phyloP scores from a whole-genome alignment of 2,888 invertebrate genomes.

The Noctua comes region DNA sequence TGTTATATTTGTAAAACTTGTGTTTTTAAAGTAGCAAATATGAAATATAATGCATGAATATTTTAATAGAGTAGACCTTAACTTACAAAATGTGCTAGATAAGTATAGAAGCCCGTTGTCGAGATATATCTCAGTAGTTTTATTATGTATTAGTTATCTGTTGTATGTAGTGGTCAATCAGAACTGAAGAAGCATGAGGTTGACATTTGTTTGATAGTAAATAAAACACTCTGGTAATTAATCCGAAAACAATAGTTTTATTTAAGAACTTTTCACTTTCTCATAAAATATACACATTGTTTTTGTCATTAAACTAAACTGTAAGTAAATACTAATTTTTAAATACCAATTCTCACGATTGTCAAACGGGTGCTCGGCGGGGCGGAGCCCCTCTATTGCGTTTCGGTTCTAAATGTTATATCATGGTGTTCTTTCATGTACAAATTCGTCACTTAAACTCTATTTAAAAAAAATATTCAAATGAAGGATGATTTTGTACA shows the following conservation, averaged over 20 bases:
- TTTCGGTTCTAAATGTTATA: constrained; percentile 74
- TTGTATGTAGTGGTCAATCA: constrained; percentile 43
- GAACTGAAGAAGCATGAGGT: constrained; percentile 62
- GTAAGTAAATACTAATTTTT: constrained; percentile 91
- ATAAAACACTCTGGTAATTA: constrained; percentile 88
- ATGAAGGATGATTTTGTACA: constrained; percentile 90
- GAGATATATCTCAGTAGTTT: constrained; percentile 41
- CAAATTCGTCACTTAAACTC: constrained; percentile 88
- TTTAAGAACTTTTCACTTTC: constrained; percentile 90
- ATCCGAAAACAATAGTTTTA: constrained; percentile 91
- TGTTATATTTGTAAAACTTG: constrained; percentile 55
- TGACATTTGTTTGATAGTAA: constrained; percentile 72
- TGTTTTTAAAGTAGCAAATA: constrained; percentile 53
- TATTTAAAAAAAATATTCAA: constrained; percentile 88
- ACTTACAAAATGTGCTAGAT: constrained; percentile 38
- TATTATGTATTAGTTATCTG: constrained; percentile 46
- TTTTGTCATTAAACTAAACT: constrained; percentile 90
- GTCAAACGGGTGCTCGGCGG: constrained; percentile 79
- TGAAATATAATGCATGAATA: constrained; percentile 59
- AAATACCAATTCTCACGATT: constrained; percentile 89
- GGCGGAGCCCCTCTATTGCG: constrained; percentile 77
- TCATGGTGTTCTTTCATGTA: constrained; percentile 84
- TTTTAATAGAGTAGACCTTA: constrained; percentile 25
- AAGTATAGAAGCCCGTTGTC: constrained; percentile 26
- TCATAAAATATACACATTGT: constrained; percentile 91